Percentiles rank a stretch among this genome's conserved stretches.
Conservation (phyloP, 2,113 vertebrate species). For the Maccullochella peelii region DNA sequence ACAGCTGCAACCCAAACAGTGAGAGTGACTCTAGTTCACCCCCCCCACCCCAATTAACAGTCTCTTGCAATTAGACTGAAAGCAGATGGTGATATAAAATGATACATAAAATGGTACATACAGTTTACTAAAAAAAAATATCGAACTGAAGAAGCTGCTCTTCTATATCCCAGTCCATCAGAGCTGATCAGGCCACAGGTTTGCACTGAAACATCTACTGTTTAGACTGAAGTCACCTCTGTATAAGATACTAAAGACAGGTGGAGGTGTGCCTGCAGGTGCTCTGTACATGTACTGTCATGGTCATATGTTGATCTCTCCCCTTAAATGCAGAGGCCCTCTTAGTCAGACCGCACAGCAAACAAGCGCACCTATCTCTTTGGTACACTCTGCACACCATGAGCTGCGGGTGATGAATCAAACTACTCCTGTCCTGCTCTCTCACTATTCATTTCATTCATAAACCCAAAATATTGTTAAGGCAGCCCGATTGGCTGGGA, state of each 20-base stretch:
- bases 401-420: constrained; percentile 67
- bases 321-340: constrained; percentile 21
- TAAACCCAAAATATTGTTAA: constrained; percentile 76
- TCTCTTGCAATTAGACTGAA: no score
- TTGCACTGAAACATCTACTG: neutral
- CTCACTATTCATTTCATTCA: constrained; percentile 78
- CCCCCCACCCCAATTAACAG: no score
- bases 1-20: neutral
- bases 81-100: no score
- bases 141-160: neutral
- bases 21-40: neutral
- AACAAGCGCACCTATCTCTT: constrained; percentile 38
- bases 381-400: neutral
- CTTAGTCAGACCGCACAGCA: constrained; percentile 1
- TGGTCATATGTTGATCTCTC: constrained; percentile 17
- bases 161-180: neutral
- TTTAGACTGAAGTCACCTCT: neutral
- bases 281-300: neutral
- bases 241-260: neutral
- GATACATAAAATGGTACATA: neutral
- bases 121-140: neutral
- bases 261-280: constrained; percentile 12
- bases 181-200: neutral
- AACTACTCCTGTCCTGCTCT: constrained; percentile 68
- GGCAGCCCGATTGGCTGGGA: constrained; percentile 65